These are phyloP conservation scores for Onychostruthus taczanowskii DNA, from an alignment of 2,113 vertebrate genomes.

Conservation along the genomic window DNA sequence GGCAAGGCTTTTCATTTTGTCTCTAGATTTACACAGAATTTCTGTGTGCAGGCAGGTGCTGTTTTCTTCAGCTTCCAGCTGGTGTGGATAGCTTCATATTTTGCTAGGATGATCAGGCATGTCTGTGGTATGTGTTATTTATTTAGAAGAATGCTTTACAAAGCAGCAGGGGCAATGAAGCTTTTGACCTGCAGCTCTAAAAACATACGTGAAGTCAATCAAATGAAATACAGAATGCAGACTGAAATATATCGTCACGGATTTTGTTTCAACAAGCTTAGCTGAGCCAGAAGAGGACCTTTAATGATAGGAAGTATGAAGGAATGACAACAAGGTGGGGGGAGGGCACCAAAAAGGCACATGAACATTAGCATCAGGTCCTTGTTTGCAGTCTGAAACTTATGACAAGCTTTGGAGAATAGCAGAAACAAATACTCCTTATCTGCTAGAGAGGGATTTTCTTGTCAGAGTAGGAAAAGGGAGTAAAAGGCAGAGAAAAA, in stretches of 20 bases:
- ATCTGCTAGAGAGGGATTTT: not conserved
- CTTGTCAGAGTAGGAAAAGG: not conserved
- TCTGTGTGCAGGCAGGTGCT: not conserved
- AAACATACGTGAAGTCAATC: not conserved
- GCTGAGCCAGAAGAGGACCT: not conserved
- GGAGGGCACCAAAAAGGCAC: not conserved
- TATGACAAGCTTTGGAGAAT: not conserved
- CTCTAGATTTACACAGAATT: not conserved
- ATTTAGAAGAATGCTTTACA: not conserved
- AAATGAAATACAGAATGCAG: not conserved
- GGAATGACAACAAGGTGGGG: not conserved
- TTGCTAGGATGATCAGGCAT: not conserved
- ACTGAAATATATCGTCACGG: not conserved
- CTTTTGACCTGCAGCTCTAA: not conserved
- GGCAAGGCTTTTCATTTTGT: not conserved
- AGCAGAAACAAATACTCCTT: not conserved
- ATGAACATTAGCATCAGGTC: not conserved
- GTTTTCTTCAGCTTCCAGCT: not conserved
- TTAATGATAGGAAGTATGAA: not conserved
- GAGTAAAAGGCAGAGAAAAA: not conserved
- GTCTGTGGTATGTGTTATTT: not conserved
- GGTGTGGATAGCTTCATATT: not conserved
- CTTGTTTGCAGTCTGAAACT: not conserved
- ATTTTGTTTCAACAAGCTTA: not conserved
- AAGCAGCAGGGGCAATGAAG: not conserved